A percentile compares a stretch with the other conserved stretches of the same genome.
Evolutionary conservation across 2,888 invertebrate species (phyloP).

Genomic region (Latrodectus elegans): DNA sequence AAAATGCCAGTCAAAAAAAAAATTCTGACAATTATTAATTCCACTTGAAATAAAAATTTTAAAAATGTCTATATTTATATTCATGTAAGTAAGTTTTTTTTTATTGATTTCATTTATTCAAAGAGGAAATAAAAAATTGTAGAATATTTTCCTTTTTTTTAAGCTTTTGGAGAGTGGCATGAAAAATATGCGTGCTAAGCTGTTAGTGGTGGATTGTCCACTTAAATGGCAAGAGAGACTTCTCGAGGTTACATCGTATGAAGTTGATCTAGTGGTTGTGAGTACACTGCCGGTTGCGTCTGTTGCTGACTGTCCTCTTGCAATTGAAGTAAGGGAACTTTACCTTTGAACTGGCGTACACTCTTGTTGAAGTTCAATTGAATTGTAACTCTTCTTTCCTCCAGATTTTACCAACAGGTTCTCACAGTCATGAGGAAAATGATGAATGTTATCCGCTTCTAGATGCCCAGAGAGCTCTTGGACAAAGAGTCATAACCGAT

Average conservation of each 20-base stretch:
- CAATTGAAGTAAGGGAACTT: slow-evolving; percentile 29
- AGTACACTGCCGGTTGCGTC: neutral
- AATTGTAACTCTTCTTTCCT: too few species aligned
- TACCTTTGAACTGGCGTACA: too few species aligned
- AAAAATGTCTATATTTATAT: too few species aligned
- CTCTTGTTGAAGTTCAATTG: too few species aligned
- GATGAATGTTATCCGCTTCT: slow-evolving; percentile 14
- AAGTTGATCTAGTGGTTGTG: slow-evolving; percentile 37
- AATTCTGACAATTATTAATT: too few species aligned
- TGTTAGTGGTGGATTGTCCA: slow-evolving; percentile 28
- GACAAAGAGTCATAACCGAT: slow-evolving; percentile 9
- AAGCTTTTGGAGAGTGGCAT: slow-evolving; percentile 45
- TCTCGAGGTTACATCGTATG: slow-evolving; percentile 29
- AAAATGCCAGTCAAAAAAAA: too few species aligned
- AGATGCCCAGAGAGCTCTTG: slow-evolving; percentile 1
- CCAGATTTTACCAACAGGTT: slow-evolving; percentile 29
- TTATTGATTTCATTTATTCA: too few species aligned
- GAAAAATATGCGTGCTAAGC: slow-evolving; percentile 45
- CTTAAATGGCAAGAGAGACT: slow-evolving; percentile 47
- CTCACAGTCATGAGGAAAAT: neutral
- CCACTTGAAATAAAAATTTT: too few species aligned
- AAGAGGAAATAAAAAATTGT: too few species aligned
- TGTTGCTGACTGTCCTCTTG: slow-evolving; percentile 35
- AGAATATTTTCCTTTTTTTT: neutral
- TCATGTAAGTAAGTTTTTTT: too few species aligned